Evolutionary conservation across 2,113 vertebrate species (phyloP).

Genomic region (Spizaetus ornatus): DNA sequence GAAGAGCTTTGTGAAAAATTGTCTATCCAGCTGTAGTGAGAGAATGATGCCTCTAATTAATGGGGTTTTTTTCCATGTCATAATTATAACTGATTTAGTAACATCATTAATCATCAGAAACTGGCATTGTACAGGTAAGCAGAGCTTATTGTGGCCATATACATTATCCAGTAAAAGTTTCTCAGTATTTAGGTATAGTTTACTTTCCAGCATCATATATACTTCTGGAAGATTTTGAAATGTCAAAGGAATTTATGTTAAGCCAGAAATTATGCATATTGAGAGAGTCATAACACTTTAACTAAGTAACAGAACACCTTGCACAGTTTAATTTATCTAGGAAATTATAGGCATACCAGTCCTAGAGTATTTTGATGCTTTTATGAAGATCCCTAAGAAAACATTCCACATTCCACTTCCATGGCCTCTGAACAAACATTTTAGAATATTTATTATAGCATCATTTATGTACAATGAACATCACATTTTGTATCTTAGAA

Average conservation of each 20-base stretch:
- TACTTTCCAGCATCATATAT: not conserved
- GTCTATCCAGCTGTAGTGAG: not conserved
- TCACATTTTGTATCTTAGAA: not conserved
- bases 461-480: not conserved
- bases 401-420: not conserved
- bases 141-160: not conserved
- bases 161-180: not conserved
- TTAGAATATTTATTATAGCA: not conserved
- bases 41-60: not conserved
- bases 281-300: not conserved
- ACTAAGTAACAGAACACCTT: not conserved
- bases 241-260: not conserved
- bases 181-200: not conserved
- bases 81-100: not conserved
- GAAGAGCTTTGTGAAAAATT: not conserved
- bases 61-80: not conserved
- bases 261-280: not conserved
- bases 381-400: not conserved
- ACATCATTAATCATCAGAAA: not conserved
- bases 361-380: not conserved
- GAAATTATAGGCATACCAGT: not conserved
- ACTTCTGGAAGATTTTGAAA: not conserved
- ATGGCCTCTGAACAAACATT: not conserved
- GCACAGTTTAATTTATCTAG: not conserved
- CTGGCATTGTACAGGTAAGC: not conserved